These are phyloP conservation scores for Lycaon pictus DNA, from an alignment of 2,113 vertebrate genomes.

Conservation along the genomic window DNA sequence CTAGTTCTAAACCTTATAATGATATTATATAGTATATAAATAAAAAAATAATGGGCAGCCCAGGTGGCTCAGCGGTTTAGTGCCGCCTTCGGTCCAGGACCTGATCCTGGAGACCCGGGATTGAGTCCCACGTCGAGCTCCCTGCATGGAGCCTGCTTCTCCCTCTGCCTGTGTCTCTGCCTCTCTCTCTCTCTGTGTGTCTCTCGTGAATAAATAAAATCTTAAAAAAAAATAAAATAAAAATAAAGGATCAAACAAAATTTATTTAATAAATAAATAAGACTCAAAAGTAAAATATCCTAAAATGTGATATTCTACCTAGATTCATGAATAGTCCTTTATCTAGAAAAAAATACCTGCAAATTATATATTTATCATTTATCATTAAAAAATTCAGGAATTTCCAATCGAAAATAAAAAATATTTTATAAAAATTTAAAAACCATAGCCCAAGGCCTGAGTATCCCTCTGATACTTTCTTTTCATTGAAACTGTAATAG, in stretches of 20 bases:
- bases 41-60: background rate
- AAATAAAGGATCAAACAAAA: too few relatives aligned
- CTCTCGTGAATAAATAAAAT: too few relatives aligned
- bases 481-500: background rate
- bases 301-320: background rate
- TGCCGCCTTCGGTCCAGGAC: too few relatives aligned
- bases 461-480: background rate
- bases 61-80: too few relatives aligned
- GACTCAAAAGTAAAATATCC: slow-evolving; percentile 13
- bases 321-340: background rate
- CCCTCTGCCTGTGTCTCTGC: too few relatives aligned
- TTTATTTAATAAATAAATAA: background rate
- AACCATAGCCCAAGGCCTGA: background rate
- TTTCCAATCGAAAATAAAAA: slow-evolving; percentile 28
- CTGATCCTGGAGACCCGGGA: too few relatives aligned
- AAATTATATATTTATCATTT: background rate
- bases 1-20: slow-evolving; percentile 30
- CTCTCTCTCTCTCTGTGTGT: too few relatives aligned
- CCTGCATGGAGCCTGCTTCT: too few relatives aligned
- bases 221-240: too few relatives aligned
- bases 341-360: slow-evolving; percentile 3
- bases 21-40: background rate
- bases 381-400: background rate
- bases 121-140: too few relatives aligned
- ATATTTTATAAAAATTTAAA: slow-evolving; percentile 29